Base-by-base conservation (phyloP, 2,797 vertebrate genomes). In the Ctenopoma multispine region DNA sequence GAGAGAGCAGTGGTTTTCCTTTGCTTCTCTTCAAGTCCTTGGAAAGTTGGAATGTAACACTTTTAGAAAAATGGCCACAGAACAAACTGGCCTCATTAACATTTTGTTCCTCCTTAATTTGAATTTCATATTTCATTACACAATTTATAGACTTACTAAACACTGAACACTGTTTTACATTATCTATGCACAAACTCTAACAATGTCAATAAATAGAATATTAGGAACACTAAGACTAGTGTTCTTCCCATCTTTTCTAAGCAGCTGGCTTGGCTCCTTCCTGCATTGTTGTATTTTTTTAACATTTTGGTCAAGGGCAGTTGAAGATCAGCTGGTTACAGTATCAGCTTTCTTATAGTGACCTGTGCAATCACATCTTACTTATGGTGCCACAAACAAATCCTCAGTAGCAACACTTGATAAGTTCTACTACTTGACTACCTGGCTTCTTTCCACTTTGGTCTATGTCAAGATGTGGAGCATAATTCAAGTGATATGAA, bases 21-120 rank as follows among this genome's bases (percentile, higher is more conserved):
- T 72, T 76, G 68, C 49, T 34, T 75, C 67, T 66, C 67, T 76
- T 87, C 79, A 80, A 69, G 79, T 89, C 70, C 69, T 89, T 46
- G 78, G 75, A 89, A 89, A 87, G 84, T 82, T 87, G 88, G 89
- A 90, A 89, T 91, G 90, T 89, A 78, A 72, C 57, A 62, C 58
- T 9, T 62, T 81, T 79, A 78, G 20, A 87, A 81, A 88, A 87
- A 70, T 4, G 63, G 64, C 64, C 64, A 38, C 21, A 53, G 27
- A 68, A 59, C 60, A 82, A 82, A 65, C 10, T 27, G 82, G 61
- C 78, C 73, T 21, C 29, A 36, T 70, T 12, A 34, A 48, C 50
- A 23, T 66, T 49, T 73, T 50, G 43, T 63, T 60, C 62, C 13
- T 69, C 51, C 21, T 68, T 9, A 21, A 61, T 47, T 62, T 57